Evolutionary conservation across 2,113 vertebrate genomes (phyloP).

Genomic region (Cercopithecus mona): DNA sequence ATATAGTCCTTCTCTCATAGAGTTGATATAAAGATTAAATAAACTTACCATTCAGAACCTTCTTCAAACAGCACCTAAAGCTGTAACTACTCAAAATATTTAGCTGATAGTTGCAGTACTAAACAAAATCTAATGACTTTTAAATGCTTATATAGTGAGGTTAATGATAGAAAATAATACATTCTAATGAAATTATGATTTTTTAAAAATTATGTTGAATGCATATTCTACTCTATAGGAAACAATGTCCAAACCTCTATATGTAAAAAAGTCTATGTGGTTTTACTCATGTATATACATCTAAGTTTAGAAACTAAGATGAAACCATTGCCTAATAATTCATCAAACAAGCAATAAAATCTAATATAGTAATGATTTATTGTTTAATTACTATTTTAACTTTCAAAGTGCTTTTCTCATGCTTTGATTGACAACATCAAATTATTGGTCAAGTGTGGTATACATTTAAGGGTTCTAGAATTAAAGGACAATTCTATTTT

Average conservation of each 20-base stretch:
- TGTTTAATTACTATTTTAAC: neutral
- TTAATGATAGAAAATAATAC: neutral
- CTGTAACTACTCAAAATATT: neutral
- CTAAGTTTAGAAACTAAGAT: neutral
- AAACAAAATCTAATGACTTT: neutral
- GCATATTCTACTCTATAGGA: neutral
- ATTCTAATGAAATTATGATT: neutral
- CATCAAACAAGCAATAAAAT: neutral
- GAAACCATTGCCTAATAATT: neutral
- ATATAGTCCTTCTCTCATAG: neutral
- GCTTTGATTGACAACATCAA: neutral
- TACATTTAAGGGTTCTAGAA: neutral
- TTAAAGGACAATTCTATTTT: neutral
- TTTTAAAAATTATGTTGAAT: neutral
- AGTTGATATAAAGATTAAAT: neutral
- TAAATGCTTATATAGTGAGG: neutral
- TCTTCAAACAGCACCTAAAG: neutral
- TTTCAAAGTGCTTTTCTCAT: neutral
- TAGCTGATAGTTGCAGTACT: neutral
- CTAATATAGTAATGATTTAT: neutral
- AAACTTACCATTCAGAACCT: neutral
- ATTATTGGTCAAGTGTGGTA: neutral
- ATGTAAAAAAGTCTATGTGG: neutral
- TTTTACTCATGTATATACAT: neutral
- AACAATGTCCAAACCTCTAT: neutral